Base-by-base conservation (phyloP, 2,888 invertebrate genomes). In the Entomobrya proxima region DNA sequence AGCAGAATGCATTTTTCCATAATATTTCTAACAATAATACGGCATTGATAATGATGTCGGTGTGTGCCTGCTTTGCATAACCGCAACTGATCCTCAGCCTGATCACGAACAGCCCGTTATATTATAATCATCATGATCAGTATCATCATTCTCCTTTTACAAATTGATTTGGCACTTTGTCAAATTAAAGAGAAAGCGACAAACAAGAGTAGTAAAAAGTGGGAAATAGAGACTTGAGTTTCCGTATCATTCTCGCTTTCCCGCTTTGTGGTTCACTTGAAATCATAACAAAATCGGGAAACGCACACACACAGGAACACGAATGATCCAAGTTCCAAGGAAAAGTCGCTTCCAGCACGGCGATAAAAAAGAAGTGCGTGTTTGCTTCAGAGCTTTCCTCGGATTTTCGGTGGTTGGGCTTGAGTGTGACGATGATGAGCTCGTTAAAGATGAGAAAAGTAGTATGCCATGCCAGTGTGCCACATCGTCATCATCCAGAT, bases 391-490 rank as follows among this genome's bases (percentile, higher is more conserved):
- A n/a, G n/a, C n/a, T 27, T n/a, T 37, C 18, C 37, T 55, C 24
- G 58, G 76, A 76, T 76, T 76, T 76, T 67, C 30, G 64, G 35
- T 27, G 67, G 67, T 35, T 35, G 24, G 35, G 35, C 52, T 40
- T 32, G 9, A n/a, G 50, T 32, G n/a, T 52, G 55, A 40, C 58
- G 72, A 58, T 58, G 80, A 83, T 83, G 83, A 83, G 84, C 77
- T 84, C 84, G 84, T 84, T 84, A 84, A 84, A 83, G 76, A 76
- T 64, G 76, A 77, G n/a, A 83, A 74, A 67, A 81, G 67, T 82
- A 75, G 50, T 50, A n/a, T 74, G 50, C 50, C 50, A 30, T 50
- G 47, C 74, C 82, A 58, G 55, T 24, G 37, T 64, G 37, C 35
- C 64, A 64, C 64, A 72, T 35, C 18, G 44, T 44, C 44, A 69